phyloP scores from a whole-genome alignment of 1,140 invertebrate species.

The Orchestia grillus region DNA sequence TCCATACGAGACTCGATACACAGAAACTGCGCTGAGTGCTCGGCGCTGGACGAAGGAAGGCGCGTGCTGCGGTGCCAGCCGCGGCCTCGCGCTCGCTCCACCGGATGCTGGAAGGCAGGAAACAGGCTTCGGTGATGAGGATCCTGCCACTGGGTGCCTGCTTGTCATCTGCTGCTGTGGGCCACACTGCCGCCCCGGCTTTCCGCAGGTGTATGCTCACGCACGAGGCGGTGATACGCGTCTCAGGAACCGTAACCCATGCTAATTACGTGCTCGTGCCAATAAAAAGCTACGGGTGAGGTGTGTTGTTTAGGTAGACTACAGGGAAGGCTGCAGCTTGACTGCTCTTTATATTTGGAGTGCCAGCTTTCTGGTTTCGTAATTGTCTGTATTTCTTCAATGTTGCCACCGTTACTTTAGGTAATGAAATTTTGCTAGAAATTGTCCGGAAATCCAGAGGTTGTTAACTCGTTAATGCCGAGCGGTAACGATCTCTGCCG shows the following conservation, averaged over 20 bases:
- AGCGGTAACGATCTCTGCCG: too few relatives aligned
- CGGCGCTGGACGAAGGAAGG: background rate
- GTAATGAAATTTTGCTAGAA: too few relatives aligned
- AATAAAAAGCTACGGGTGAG: background rate
- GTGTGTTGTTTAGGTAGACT: background rate
- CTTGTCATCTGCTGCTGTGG: background rate
- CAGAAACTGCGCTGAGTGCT: too few relatives aligned
- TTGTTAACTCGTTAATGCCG: too few relatives aligned
- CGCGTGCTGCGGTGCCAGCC: too few relatives aligned
- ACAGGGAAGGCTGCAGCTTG: background rate
- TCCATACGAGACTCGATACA: too few relatives aligned
- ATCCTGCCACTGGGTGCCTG: background rate
- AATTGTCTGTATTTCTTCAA: too few relatives aligned
- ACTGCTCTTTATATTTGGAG: background rate
- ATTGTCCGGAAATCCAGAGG: too few relatives aligned
- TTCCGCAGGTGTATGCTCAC: background rate
- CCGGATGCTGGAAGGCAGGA: background rate
- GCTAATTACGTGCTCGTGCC: background rate
- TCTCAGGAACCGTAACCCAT: background rate
- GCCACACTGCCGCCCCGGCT: background rate
- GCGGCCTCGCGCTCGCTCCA: background rate
- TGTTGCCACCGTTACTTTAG: too few relatives aligned
- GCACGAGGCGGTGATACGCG: background rate
- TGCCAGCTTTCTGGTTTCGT: background rate
- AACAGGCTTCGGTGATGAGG: background rate